Conservation (phyloP, 1,140 invertebrate species). For the Psix sp. region DNA sequence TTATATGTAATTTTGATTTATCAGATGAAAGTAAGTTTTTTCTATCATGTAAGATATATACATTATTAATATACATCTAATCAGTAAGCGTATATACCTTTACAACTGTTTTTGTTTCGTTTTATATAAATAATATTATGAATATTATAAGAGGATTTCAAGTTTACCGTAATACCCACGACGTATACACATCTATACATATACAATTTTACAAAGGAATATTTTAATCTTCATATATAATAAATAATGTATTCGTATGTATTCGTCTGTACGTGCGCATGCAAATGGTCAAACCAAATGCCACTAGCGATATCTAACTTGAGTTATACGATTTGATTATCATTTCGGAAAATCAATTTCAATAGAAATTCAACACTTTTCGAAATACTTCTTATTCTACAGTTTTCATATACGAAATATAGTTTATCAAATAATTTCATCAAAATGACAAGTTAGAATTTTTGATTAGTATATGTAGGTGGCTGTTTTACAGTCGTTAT, state of each 20-base stretch:
- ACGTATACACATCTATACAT: constrained; percentile 69
- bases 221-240: constrained; percentile 74
- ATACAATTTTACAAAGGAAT: constrained; percentile 73
- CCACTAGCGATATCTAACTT: too few relatives aligned
- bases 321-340: too few relatives aligned
- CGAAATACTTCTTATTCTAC: too few relatives aligned
- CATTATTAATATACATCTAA: constrained; percentile 44
- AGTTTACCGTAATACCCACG: constrained; percentile 71
- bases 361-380: too few relatives aligned
- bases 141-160: constrained; percentile 56
- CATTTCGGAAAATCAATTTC: too few relatives aligned
- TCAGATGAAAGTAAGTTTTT: constrained; percentile 65
- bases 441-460: too few relatives aligned
- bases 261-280: constrained; percentile 35
- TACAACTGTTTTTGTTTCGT: constrained; percentile 71
- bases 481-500: background rate
- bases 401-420: too few relatives aligned
- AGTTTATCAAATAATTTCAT: too few relatives aligned
- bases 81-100: constrained; percentile 45
- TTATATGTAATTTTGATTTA: constrained; percentile 57
- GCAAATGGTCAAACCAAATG: constrained; percentile 64
- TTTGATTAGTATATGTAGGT: background rate
- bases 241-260: constrained; percentile 61
- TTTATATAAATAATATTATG: constrained; percentile 65
- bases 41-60: constrained; percentile 66